These are phyloP conservation scores for Onychomys torridus DNA, from an alignment of 2,797 vertebrate genomes.

Conservation along the genomic window DNA sequence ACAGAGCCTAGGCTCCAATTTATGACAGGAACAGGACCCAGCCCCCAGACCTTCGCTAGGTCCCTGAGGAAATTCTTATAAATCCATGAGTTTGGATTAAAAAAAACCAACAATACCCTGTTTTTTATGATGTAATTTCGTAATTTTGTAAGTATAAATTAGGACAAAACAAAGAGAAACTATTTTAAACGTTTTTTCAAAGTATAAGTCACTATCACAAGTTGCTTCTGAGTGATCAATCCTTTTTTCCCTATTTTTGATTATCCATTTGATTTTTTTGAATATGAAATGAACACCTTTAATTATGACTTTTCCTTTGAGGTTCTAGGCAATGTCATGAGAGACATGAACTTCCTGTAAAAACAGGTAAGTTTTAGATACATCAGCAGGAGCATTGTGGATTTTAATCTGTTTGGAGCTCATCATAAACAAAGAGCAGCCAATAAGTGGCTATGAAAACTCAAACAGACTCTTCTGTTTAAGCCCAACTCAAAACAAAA, in stretches of 20 bases:
- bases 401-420: background rate
- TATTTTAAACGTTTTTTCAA: background rate
- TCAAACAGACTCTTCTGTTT: background rate
- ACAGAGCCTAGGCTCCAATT: background rate
- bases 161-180: background rate
- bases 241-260: background rate
- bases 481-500: background rate
- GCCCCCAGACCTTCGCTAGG: background rate
- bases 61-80: background rate
- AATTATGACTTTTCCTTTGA: background rate
- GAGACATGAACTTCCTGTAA: background rate
- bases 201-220: background rate
- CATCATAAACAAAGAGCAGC: background rate
- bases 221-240: background rate
- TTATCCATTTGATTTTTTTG: background rate
- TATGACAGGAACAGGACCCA: background rate
- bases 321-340: background rate
- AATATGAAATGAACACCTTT: background rate
- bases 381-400: background rate
- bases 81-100: background rate
- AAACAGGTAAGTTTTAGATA: background rate
- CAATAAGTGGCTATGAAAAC: background rate
- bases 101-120: background rate
- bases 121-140: background rate
- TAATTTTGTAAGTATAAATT: background rate